Percentiles rank a stretch among this genome's conserved stretches.
Evolutionary conservation across 2,113 vertebrate genomes (phyloP).

Genomic region (Ailurus styani): DNA sequence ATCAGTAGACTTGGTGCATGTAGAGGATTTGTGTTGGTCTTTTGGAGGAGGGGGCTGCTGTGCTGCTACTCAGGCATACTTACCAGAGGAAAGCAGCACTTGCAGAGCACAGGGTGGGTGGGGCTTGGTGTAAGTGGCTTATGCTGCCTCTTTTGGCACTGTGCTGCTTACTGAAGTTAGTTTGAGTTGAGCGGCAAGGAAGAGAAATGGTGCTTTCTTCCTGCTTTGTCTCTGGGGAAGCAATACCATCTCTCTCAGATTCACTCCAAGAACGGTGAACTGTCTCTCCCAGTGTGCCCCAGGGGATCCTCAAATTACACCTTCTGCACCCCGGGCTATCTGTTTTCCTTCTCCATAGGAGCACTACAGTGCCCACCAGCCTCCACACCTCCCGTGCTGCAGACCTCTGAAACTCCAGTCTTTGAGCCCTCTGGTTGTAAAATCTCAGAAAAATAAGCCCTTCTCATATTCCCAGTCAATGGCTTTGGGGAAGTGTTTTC

Average conservation of each 20-base stretch:
- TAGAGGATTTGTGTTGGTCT: not conserved
- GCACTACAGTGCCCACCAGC: not conserved
- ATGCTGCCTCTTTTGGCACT: not conserved
- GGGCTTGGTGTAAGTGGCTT: not conserved
- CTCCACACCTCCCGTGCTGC: not conserved
- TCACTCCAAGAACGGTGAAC: not conserved
- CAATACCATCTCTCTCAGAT: not conserved
- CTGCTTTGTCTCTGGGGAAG: not conserved
- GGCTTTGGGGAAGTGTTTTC: not conserved
- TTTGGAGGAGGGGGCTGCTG: not conserved
- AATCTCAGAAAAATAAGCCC: not conserved
- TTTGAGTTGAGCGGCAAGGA: not conserved
- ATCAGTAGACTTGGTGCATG: not conserved
- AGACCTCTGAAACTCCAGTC: not conserved
- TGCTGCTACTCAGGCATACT: not conserved
- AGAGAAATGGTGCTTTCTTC: not conserved
- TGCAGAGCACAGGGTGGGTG: not conserved
- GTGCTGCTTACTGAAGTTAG: not conserved
- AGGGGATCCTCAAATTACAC: not conserved
- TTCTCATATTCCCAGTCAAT: not conserved
- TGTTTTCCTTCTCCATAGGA: not conserved
- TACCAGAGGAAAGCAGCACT: not conserved
- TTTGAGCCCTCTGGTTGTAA: not conserved
- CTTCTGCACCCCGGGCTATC: not conserved
- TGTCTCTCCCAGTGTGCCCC: not conserved